Conservation (phyloP, 2,113 vertebrate genomes). For the Bombycilla garrulus region DNA sequence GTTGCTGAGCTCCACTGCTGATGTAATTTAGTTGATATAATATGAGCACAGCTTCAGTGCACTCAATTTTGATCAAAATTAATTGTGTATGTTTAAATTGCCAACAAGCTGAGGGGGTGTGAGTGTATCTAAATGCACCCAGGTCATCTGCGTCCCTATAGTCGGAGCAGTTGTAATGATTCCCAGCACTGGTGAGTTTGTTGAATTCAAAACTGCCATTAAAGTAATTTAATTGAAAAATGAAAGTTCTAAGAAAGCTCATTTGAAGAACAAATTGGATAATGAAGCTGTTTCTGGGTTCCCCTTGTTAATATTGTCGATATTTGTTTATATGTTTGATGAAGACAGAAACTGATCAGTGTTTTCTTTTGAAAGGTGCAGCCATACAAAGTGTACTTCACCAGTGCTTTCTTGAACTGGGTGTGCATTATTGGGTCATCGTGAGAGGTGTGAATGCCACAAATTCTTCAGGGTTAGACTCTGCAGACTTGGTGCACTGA, state of each 20-base stretch:
- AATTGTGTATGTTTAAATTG: background rate
- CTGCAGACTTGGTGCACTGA: background rate
- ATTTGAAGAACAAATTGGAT: background rate
- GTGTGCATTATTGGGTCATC: background rate
- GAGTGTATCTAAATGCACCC: background rate
- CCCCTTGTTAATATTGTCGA: background rate
- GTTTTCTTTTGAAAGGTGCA: background rate
- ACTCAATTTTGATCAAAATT: background rate
- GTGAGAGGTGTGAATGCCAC: background rate
- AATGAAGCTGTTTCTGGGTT: background rate
- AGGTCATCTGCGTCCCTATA: background rate
- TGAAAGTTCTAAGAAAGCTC: background rate
- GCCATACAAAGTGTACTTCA: background rate
- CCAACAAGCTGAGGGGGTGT: background rate
- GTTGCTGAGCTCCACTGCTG: background rate
- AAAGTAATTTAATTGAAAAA: background rate
- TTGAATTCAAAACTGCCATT: background rate
- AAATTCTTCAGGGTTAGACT: background rate
- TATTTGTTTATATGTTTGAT: background rate
- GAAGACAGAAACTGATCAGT: background rate
- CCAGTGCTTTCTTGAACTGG: background rate
- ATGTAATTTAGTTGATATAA: background rate
- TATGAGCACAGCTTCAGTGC: background rate
- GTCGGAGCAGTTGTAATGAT: background rate
- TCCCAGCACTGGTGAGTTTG: background rate